Percentiles rank a stretch among this genome's conserved stretches.
phyloP scores from a whole-genome alignment of 2,888 invertebrate genomes.

The Anaspis maculata region DNA sequence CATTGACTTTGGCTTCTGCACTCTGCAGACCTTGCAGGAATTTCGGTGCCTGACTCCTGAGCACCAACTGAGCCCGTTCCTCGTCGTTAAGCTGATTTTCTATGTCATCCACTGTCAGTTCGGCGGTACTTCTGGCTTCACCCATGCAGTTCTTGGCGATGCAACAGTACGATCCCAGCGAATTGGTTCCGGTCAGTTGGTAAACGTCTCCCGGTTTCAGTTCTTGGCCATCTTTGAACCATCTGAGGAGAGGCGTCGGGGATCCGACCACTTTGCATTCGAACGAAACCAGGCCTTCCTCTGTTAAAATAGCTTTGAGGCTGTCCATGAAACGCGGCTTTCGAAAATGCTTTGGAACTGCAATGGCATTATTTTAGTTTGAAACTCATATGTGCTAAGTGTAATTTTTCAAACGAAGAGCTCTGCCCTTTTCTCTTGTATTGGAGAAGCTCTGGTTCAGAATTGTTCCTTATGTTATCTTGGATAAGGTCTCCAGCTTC shows the following conservation, averaged over 20 bases:
- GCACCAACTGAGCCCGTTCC: slow-evolving; percentile 66
- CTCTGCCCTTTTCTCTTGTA: too few relatives aligned
- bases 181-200: slow-evolving; percentile 84
- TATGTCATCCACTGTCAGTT: slow-evolving; percentile 83
- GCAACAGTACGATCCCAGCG: slow-evolving; percentile 81
- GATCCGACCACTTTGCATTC: slow-evolving; percentile 91
- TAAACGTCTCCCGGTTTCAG: slow-evolving; percentile 88
- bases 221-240: slow-evolving; percentile 91
- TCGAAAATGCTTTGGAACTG: slow-evolving; percentile 84
- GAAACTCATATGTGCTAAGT: not conserved
- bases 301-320: slow-evolving; percentile 79
- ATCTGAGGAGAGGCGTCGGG: slow-evolving; percentile 76
- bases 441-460: too few relatives aligned
- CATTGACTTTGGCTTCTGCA: slow-evolving; percentile 74
- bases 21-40: slow-evolving; percentile 76
- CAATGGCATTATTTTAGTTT: slow-evolving; percentile 21
- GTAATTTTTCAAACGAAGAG: too few relatives aligned
- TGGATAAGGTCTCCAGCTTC: too few relatives aligned
- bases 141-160: slow-evolving; percentile 89
- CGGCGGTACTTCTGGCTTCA: slow-evolving; percentile 76
- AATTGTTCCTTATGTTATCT: too few relatives aligned
- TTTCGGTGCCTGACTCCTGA: slow-evolving; percentile 73
- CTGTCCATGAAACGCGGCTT: slow-evolving; percentile 87
- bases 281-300: slow-evolving; percentile 86
- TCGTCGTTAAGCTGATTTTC: slow-evolving; percentile 83